phyloP scores from a whole-genome alignment of 2,888 invertebrate species.

The Zonitis immaculata region DNA sequence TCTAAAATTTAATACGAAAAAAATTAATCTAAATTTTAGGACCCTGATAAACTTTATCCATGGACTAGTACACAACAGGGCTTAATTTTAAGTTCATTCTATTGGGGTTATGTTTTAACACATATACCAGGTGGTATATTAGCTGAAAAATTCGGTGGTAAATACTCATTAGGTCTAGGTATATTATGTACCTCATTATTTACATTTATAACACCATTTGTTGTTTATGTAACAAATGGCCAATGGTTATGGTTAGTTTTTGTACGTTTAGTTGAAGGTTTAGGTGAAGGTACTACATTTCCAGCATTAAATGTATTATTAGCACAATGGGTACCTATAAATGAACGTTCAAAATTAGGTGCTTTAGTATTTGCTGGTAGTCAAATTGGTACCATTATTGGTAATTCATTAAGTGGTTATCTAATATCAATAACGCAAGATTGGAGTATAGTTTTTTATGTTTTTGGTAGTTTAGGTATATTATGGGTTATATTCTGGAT shows the following conservation, averaged over 20 bases:
- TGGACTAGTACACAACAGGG: conserved; percentile 71
- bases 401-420: conserved; percentile 62
- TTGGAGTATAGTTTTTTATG: conserved; percentile 75
- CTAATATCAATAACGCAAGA: conserved; percentile 60
- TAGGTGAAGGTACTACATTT: conserved; percentile 80
- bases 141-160: conserved; percentile 78
- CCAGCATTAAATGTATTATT: conserved; percentile 77
- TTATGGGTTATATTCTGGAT: conserved; percentile 59
- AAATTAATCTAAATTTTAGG: conserved; percentile 12
- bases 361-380: conserved; percentile 76
- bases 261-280: conserved; percentile 71
- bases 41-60: conserved; percentile 23
- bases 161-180: conserved; percentile 76
- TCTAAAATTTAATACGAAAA: neutral
- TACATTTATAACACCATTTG: conserved; percentile 73
- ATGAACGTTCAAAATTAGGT: conserved; percentile 72
- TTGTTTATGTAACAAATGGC: conserved; percentile 59
- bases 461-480: conserved; percentile 70
- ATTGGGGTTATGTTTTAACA: conserved; percentile 79
- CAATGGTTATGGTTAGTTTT: conserved; percentile 64
- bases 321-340: conserved; percentile 74
- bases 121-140: conserved; percentile 79
- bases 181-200: conserved; percentile 79
- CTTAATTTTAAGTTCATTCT: conserved; percentile 74
- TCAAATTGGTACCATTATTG: conserved; percentile 60